Evolutionary conservation across 2,797 vertebrate genomes (phyloP), one percentile per base, ranked within the genome.

Genomic region (Galagoides demidoff): DNA sequence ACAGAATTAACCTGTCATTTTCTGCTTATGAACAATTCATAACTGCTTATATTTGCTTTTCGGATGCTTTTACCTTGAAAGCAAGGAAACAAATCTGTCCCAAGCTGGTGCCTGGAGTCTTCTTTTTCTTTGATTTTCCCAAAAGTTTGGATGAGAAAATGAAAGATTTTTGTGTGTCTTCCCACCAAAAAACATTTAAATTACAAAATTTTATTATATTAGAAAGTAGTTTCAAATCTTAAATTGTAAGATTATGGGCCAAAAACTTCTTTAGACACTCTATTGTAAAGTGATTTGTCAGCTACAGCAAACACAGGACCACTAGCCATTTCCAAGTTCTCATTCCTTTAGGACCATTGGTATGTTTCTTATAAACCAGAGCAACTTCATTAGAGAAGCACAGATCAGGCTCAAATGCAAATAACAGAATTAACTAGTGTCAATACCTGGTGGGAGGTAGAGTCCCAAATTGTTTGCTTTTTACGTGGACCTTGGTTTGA

Each of bases 191-290:
- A 78, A 29, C 43, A 52, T 66, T 45, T 73, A n/a, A 71, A 66
- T 70, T 93, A 78, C 77, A 88, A 82, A 92, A 61, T 74, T 85
- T 95, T 95, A 92, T 85, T 70, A 89, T 57, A 73, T 85, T 90
- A 81, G 85, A 86, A 94, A 63, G 59, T 57, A 71, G 71, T 89
- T 70, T 55, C 34, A 71, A 71, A 49, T 94, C 76, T 95, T 86
- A 86, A 77, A 57, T 63, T 70, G 13, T 88, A 84, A 74, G 23
- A 63, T 77, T 34, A 68, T 61, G 61, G 34, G 34, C 20, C 74
- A 85, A 77, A 88, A 95, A 45, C 49, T 34, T 63, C 83, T 89
- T 25, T 78, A 76, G 73, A 31, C n/a, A 3, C 20, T 71, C 17
- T 39, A 73, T n/a, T 59, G 45, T 88, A 39, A 84, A 94, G 43